phyloP scores from a whole-genome alignment of 2,113 vertebrate genomes.

The Nerophis lumbriciformis region DNA sequence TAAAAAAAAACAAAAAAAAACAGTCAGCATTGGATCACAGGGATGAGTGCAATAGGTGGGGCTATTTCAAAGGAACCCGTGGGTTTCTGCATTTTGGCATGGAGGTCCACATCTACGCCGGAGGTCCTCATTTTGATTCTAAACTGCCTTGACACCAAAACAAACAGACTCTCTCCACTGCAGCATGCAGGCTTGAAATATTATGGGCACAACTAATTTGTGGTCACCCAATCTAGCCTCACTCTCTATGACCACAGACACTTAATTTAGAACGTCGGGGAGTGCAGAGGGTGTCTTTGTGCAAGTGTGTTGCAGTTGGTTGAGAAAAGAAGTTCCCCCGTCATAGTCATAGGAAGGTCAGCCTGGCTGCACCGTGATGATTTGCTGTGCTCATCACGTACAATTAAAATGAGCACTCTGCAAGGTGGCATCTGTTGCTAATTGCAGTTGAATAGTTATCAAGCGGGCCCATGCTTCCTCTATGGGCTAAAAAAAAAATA shows the following conservation, averaged over 20 bases:
- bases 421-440: constrained; percentile 68
- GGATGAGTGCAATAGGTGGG: constrained; percentile 14
- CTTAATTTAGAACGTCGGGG: constrained; percentile 51
- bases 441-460: constrained; percentile 70
- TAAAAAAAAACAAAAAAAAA: no score
- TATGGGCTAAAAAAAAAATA: constrained; percentile 26
- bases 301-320: constrained; percentile 9
- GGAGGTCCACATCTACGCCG: constrained; percentile 56
- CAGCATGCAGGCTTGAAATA: constrained; percentile 66
- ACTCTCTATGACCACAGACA: constrained; percentile 25
- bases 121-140: constrained; percentile 72
- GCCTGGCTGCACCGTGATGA: constrained; percentile 52
- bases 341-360: constrained; percentile 66
- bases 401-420: constrained; percentile 64
- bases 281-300: constrained; percentile 24
- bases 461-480: constrained; percentile 41
- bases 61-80: constrained; percentile 42
- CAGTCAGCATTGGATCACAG: not conserved
- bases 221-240: constrained; percentile 52
- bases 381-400: constrained; percentile 72
- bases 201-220: constrained; percentile 65
- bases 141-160: constrained; percentile 74
- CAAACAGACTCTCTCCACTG: constrained; percentile 69
- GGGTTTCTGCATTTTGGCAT: constrained; percentile 56
- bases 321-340: constrained; percentile 19